Evolutionary conservation across 2,797 vertebrate genomes (phyloP), one percentile per base, ranked within the genome.

Genomic region (Galaxias olidus): DNA sequence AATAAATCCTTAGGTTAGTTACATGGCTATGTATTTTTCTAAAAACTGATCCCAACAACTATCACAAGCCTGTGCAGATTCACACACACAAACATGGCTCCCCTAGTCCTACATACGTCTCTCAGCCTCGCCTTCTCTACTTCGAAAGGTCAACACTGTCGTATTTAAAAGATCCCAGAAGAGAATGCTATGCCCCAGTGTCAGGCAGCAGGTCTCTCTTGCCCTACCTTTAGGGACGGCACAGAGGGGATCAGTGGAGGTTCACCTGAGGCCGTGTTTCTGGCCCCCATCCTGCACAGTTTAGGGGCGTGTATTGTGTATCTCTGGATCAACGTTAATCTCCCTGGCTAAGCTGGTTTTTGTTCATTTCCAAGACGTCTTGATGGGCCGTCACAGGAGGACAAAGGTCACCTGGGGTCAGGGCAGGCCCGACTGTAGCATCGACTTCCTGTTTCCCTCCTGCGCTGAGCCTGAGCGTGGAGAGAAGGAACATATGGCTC

Each of bases 361-460:
- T 84, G 83, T 89, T 90, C 30, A 2, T 30, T 30, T 30, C 30
- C 2, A 30, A 30, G 30, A 2, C 6, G 30, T 30, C 30, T 30
- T 30, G 30, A 6, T 30, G 30, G 30, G 30, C 6, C 30, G 30
- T 40, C 53, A 49, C 20, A 13, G 13, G 54, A 72, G 84, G 76
- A 84, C 78, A 78, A 50, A 79, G 64, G 63, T 65, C 85, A 84
- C 86, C 81, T 81, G 9, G 44, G 84, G 75, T 85, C 78, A 77
- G 66, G 46, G 71, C 75, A 75, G 52, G 51, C 74, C 78, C 74
- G 63, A 86, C 73, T 65, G 69, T 75, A 74, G 76, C 77, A 61
- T 81, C 66, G 68, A 78, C 88, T 90, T 90, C 86, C 88, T 88
- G 86, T 55, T 17, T 86, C 76, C 75, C 46, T 71, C 76, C 13